These are phyloP conservation scores for Ditylenchus weischeri DNA, from an alignment of 2,888 invertebrate genomes.

Conservation along the genomic window DNA sequence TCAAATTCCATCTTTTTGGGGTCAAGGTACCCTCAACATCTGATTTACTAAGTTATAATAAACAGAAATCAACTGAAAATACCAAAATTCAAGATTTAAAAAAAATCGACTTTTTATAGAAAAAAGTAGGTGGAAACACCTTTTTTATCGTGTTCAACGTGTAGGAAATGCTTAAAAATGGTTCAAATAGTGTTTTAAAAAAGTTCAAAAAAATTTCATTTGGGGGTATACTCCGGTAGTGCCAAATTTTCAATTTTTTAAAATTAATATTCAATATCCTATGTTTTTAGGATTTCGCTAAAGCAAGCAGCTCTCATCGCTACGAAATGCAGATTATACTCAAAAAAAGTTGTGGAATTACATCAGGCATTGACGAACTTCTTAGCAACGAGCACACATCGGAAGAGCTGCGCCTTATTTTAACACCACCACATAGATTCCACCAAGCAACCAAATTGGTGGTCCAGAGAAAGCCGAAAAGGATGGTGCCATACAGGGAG, in stretches of 20 bases:
- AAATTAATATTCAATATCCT: background rate
- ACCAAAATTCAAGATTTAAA: too few species aligned
- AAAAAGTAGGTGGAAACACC: too few species aligned
- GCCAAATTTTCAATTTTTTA: background rate
- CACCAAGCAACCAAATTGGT: conserved; percentile 9
- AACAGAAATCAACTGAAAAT: too few species aligned
- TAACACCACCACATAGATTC: background rate
- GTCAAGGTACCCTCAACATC: too few species aligned
- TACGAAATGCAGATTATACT: conserved; percentile 12
- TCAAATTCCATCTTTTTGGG: too few species aligned
- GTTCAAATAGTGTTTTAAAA: too few species aligned
- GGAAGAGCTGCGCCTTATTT: background rate
- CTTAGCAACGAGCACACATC: background rate
- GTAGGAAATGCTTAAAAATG: too few species aligned
- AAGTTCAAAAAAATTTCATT: too few species aligned
- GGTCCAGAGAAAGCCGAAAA: conserved; percentile 8
- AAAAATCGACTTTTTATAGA: too few species aligned
- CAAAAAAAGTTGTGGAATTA: background rate
- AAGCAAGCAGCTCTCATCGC: background rate
- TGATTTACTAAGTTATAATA: too few species aligned
- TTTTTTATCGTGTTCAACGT: too few species aligned
- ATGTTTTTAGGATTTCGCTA: background rate
- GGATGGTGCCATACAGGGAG: background rate
- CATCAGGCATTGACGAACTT: background rate
- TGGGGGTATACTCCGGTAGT: too few species aligned